Conservation (phyloP, 2,113 vertebrate genomes). For the Haliaeetus leucogaster region DNA sequence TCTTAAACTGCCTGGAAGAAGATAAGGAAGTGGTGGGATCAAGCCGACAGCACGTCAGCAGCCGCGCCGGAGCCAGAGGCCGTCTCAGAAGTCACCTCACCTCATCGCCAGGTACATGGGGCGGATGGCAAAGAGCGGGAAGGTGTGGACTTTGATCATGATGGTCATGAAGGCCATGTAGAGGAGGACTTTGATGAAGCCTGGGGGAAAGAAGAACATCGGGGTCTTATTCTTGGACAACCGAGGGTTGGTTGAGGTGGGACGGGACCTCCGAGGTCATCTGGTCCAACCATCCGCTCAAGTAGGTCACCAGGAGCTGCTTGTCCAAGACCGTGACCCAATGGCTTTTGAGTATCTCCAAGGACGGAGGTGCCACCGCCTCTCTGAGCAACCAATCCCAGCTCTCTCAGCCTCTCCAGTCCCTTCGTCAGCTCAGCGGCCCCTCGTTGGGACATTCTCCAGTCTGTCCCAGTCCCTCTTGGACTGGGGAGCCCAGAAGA, state of each 20-base stretch:
- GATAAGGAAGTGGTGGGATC: not conserved
- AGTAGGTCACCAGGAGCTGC: not conserved
- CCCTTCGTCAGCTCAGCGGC: not conserved
- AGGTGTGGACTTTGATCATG: slow-evolving; percentile 99
- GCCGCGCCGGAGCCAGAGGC: fast-evolving
- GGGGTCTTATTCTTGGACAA: fast-evolving
- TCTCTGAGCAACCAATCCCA: not conserved
- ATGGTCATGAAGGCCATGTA: slow-evolving; percentile 99
- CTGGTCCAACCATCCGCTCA: not conserved
- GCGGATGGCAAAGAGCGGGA: slow-evolving; percentile 96
- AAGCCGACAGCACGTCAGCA: fast-evolving
- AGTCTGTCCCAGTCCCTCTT: not conserved
- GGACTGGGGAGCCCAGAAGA: too few species aligned
- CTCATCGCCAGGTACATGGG: slow-evolving; percentile 99
- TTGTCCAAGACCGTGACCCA: not conserved
- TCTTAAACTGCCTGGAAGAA: slow-evolving; percentile 90
- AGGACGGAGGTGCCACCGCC: too few species aligned
- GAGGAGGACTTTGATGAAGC: slow-evolving; percentile 94
- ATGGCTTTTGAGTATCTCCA: not conserved
- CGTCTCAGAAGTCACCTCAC: slow-evolving; percentile 54
- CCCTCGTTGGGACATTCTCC: not conserved
- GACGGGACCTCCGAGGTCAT: not conserved
- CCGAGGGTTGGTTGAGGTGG: fast-evolving
- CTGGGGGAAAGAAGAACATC: slow-evolving; percentile 35
- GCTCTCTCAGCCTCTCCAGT: not conserved